phyloP scores from a whole-genome alignment of 2,797 vertebrate genomes.

The Acipenser oxyrinchus region DNA sequence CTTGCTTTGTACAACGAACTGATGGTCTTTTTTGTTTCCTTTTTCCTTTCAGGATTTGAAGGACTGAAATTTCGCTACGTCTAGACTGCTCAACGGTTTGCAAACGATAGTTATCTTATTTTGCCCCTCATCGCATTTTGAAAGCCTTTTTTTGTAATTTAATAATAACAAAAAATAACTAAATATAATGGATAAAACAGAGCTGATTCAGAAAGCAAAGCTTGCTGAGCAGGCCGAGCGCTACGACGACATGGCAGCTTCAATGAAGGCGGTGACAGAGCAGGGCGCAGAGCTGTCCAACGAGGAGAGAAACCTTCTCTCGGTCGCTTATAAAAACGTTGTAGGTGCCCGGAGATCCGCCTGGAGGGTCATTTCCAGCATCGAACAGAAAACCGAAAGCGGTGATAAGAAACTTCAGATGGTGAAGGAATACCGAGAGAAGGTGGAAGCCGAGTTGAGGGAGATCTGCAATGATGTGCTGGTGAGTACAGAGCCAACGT shows the following conservation, averaged over 20 bases:
- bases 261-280: constrained; percentile 87
- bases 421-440: constrained; percentile 80
- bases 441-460: constrained; percentile 79
- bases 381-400: constrained; percentile 72
- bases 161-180: too few relatives aligned
- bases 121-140: too few relatives aligned
- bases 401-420: constrained; percentile 75
- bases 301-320: constrained; percentile 94
- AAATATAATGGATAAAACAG: constrained; percentile 69
- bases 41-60: too few relatives aligned
- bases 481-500: constrained; percentile 54
- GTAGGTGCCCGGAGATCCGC: constrained; percentile 82
- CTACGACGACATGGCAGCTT: constrained; percentile 94
- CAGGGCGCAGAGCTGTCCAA: constrained; percentile 75
- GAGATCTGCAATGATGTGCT: constrained; percentile 85
- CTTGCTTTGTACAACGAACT: too few relatives aligned
- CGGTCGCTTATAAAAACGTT: constrained; percentile 96
- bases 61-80: too few relatives aligned
- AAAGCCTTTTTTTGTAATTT: too few relatives aligned
- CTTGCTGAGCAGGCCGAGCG: constrained; percentile 94
- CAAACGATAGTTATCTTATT: too few relatives aligned
- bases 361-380: constrained; percentile 89
- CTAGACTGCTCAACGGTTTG: too few relatives aligned
- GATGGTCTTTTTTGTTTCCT: too few relatives aligned
- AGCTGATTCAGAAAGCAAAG: constrained; percentile 87